A percentile compares a stretch with the other conserved stretches of the same genome.
Conservation (phyloP, 92 coral and sea anemone species). For the Paramuricea clavata region DNA sequence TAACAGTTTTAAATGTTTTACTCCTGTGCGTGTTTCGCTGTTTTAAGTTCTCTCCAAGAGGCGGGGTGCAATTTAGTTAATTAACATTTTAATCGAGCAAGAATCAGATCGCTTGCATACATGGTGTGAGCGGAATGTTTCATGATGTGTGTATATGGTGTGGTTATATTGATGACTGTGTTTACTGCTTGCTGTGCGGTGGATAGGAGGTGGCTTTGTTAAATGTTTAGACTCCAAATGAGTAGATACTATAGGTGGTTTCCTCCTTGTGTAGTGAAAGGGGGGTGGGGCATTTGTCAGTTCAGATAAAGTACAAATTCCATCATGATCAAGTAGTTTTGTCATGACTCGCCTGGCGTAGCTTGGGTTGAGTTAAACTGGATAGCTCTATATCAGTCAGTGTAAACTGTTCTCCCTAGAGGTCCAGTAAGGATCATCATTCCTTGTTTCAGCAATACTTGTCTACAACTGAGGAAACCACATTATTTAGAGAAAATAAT, state of each 20-base stretch:
- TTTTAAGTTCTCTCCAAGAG: constrained; percentile 14
- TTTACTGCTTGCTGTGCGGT: neutral
- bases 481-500: too few relatives aligned
- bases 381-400: too few relatives aligned
- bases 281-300: neutral
- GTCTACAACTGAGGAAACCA: too few relatives aligned
- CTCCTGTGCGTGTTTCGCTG: neutral
- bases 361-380: too few relatives aligned
- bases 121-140: neutral
- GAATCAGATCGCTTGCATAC: neutral
- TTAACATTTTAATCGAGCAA: constrained; percentile 33
- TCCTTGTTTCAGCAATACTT: too few relatives aligned
- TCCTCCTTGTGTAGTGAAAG: neutral
- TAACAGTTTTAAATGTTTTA: constrained; percentile 19
- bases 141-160: neutral
- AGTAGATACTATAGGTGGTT: neutral
- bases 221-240: neutral
- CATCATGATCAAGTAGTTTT: neutral
- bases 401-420: too few relatives aligned
- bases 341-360: neutral
- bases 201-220: neutral
- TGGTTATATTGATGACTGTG: neutral
- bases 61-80: constrained; percentile 19
- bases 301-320: neutral
- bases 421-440: too few relatives aligned